phyloP scores from a whole-genome alignment of 2,113 vertebrate species.

The Onychorhynchus coronatus region DNA sequence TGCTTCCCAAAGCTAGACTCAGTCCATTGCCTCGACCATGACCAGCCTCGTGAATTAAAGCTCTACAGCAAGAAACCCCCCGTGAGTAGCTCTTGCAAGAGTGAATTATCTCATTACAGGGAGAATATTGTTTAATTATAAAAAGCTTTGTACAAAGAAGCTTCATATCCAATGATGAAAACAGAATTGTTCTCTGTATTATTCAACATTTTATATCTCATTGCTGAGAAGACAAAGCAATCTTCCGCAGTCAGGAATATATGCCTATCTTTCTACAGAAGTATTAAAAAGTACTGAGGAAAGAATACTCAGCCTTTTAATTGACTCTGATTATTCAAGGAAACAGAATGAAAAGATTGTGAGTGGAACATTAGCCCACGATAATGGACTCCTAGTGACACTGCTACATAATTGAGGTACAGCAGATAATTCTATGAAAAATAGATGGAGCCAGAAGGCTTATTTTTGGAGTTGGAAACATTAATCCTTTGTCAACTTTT shows the following conservation, averaged over 20 bases:
- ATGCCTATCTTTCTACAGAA: not conserved
- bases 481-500: not conserved
- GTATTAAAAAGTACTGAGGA: not conserved
- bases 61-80: not conserved
- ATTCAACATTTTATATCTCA: not conserved
- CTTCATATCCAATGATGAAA: not conserved
- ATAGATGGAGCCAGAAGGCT: not conserved
- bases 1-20: not conserved
- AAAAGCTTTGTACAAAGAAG: not conserved
- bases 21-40: rapidly evolving
- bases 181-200: not conserved
- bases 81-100: not conserved
- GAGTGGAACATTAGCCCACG: not conserved
- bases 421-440: not conserved
- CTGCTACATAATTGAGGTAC: not conserved
- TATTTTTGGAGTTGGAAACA: not conserved
- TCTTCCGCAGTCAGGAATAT: not conserved
- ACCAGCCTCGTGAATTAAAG: not conserved
- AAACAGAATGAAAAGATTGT: not conserved
- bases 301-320: not conserved
- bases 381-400: not conserved
- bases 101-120: not conserved
- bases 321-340: not conserved
- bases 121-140: not conserved
- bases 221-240: not conserved